Conservation (phyloP, 2,113 vertebrate species). For the Bettongia penicillata region DNA sequence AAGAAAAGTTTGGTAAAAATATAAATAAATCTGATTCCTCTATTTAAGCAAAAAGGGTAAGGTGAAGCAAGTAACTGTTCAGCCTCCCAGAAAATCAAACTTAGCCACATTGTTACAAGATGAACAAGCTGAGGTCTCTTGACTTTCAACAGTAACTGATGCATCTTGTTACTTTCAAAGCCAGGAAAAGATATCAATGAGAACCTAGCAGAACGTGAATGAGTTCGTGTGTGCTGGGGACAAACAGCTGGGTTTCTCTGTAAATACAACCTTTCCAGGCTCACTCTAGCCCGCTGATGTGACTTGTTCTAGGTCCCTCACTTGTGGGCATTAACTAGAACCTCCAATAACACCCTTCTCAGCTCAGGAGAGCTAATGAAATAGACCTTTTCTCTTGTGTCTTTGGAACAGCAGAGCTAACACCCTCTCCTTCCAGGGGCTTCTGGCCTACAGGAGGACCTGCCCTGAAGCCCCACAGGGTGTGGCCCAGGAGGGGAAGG, state of each 20-base stretch:
- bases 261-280: not conserved
- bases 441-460: not conserved
- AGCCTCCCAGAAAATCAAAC: constrained; percentile 31
- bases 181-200: constrained; percentile 41
- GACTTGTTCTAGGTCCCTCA: not conserved
- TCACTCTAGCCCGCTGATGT: not conserved
- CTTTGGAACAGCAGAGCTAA: not conserved
- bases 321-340: too few species aligned
- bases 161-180: constrained; percentile 61
- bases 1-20: not conserved
- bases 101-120: constrained; percentile 68
- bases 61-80: not conserved
- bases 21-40: not conserved
- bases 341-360: not conserved
- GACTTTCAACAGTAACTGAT: constrained; percentile 70
- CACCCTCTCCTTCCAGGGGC: not conserved
- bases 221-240: not conserved
- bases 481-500: not conserved
- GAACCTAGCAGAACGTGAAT: not conserved
- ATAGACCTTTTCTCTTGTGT: not conserved
- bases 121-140: constrained; percentile 75
- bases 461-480: not conserved
- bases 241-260: not conserved
- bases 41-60: not conserved
- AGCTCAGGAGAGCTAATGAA: not conserved